Evolutionary conservation across 2,888 invertebrate species (phyloP).

Genomic region (Hanleya hanleyi): DNA sequence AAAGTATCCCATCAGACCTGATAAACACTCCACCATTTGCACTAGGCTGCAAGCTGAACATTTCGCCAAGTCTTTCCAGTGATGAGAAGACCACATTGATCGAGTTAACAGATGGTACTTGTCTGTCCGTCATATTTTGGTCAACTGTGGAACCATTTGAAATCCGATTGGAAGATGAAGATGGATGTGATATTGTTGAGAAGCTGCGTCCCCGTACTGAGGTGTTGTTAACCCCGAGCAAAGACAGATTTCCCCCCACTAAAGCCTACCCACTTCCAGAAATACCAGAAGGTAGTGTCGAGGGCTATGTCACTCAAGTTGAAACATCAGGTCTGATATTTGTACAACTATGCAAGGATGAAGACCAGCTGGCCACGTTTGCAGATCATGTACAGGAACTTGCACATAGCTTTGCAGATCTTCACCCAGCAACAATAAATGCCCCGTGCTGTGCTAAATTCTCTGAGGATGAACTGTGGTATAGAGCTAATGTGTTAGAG

Average conservation of each 20-base stretch:
- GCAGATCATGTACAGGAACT: constrained; percentile 34
- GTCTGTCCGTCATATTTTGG: background rate
- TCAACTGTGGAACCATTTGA: background rate
- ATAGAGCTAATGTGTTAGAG: constrained; percentile 51
- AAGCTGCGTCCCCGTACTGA: background rate
- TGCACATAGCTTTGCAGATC: background rate
- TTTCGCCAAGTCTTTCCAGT: background rate
- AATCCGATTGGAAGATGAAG: background rate
- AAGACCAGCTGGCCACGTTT: constrained; percentile 42
- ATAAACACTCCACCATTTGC: constrained; percentile 38
- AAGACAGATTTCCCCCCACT: background rate
- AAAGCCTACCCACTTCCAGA: too few species aligned
- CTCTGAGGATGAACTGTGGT: constrained; percentile 59
- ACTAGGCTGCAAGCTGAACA: constrained; percentile 31
- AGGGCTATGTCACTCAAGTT: constrained; percentile 45
- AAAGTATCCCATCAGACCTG: constrained; percentile 25
- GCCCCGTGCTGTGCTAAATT: constrained; percentile 53
- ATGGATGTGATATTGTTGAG: background rate
- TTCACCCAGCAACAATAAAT: constrained; percentile 28
- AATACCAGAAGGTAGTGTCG: constrained; percentile 11
- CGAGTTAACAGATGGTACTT: background rate
- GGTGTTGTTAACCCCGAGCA: background rate
- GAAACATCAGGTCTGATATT: constrained; percentile 48
- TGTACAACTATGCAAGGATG: constrained; percentile 42
- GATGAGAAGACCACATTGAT: background rate